Evolutionary conservation across 1,140 invertebrate genomes (phyloP), one percentile per base, ranked within the genome.

Genomic region (Sminthurinus signatus): DNA sequence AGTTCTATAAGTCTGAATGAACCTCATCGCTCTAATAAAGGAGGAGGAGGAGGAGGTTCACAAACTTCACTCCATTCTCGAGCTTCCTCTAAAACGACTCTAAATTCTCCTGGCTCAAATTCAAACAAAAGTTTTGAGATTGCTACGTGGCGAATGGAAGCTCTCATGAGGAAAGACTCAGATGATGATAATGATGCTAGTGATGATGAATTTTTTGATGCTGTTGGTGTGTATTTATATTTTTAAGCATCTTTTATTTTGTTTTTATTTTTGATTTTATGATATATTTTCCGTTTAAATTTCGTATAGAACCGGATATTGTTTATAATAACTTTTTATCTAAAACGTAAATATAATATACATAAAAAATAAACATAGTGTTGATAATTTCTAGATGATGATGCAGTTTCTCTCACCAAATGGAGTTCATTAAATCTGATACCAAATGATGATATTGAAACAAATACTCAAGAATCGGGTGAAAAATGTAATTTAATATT

Each of bases 351-450:
- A 36, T 36, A 15, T 5, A 36, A 36, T 8, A 15, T 36, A 36
- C 32, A 36, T 48, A n/a, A 19, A 25, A 25, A 48, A 19, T 5
- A 19, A 48, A 25, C 44, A 48, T 48, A 19, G 4, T 48, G 23
- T n/a, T 4, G 44, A 48, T 48, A 19, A 48, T 52, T 54, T 23
- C 31, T 28, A 80, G 80, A 79, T 85, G 72, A 81, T 75, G 87
- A 90, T 76, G 82, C 81, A 54, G 81, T 83, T 62, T 85, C 87
- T 61, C 80, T 93, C 73, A 87, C 88, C 69, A 93, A 92, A 81
- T 95, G 92, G 91, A 93, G 88, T 75, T 95, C 91, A 51, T 81
- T 96, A 80, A 93, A 94, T 79, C 83, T 93, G 71, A 77, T 95
- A 63, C 86, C 86, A 73, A 88, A 87, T 5, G 32, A 36, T 15